Evolutionary conservation across 1,140 invertebrate species (phyloP), one percentile per base, ranked within the genome.

Genomic region (Polypedilum vanderplanki): DNA sequence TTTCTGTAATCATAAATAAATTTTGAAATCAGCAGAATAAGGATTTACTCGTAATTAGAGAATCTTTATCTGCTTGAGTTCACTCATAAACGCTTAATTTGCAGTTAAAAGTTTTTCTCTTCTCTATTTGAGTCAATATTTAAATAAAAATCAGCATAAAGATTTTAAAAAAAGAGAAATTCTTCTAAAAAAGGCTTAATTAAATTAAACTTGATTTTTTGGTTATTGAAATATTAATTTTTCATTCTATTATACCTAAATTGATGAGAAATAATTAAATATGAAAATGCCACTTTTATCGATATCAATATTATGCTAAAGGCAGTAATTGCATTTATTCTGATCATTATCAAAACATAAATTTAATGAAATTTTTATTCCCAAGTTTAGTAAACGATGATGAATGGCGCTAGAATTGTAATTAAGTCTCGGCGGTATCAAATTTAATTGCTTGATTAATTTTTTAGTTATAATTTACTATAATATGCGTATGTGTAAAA

Each of bases 321-420:
- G n/a, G n/a, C n/a, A n/a, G n/a, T n/a, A n/a, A n/a, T n/a, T n/a
- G n/a, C n/a, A 7, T 2, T 67, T 18, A 15, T 67, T 20, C n/a
- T 9, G 65, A 70, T 70, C 9, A 9, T 70, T 70, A 70, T 70
- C 65, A 20, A 8, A 22, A 12, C 18, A 70, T 70, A 70, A 70
- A 70, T 70, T 70, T 70, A 70, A 70, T 70, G 65, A 20, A 70
- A 70, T 70, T 70, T 57, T 57, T 57, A 57, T 57, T 57, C 46
- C 46, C 46, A 57, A 57, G 46, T 57, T 12, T 46, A 46, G 41
- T 12, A 46, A 46, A 9, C 15, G 41, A 46, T 57, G 46, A 57
- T n/a, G 3, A 57, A 57, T 70, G 17, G 24, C 65, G 65, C 9
- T 20, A 70, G 20, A 22, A 18, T 18, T 0, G 9, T 70, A 70